Conservation (phyloP, 2,888 invertebrate species). For the Exephanes ischioxanthus region DNA sequence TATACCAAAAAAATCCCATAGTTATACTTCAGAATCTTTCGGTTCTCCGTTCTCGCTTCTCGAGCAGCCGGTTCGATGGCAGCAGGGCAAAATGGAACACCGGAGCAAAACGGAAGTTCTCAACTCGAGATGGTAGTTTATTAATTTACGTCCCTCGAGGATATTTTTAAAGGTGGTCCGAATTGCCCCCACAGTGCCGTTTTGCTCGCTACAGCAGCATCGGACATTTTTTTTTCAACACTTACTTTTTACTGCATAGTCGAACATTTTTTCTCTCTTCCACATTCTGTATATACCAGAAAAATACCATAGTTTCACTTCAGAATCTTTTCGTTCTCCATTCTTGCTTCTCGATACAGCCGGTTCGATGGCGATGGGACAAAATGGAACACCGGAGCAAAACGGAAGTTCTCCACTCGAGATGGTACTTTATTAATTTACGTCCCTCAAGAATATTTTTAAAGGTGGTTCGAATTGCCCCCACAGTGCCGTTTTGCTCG, state of each 20-base stretch:
- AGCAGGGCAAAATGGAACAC: constrained; percentile 9
- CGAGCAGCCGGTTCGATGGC: constrained; percentile 21
- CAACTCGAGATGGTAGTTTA: too few relatives aligned
- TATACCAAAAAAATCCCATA: constrained; percentile 29
- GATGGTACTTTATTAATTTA: not conserved
- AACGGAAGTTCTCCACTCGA: constrained; percentile 1
- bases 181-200: too few relatives aligned
- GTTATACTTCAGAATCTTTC: constrained; percentile 27
- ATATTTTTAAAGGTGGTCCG: too few relatives aligned
- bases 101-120: not conserved
- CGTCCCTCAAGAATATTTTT: too few relatives aligned
- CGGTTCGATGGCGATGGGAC: constrained; percentile 10
- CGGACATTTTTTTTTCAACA: constrained; percentile 59
- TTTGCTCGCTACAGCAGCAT: not conserved
- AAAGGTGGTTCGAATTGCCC: too few relatives aligned
- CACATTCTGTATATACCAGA: not conserved
- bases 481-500: not conserved
- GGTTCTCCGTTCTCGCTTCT: constrained; percentile 33
- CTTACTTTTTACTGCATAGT: constrained; percentile 43
- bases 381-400: not conserved
- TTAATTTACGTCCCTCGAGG: too few relatives aligned
- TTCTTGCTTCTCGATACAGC: constrained; percentile 32
- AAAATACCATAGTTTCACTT: constrained; percentile 16
- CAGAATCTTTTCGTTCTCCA: constrained; percentile 36
- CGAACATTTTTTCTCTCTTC: constrained; percentile 50